These are phyloP conservation scores for Samia ricini DNA, from an alignment of 1,140 invertebrate genomes.

Conservation along the genomic window DNA sequence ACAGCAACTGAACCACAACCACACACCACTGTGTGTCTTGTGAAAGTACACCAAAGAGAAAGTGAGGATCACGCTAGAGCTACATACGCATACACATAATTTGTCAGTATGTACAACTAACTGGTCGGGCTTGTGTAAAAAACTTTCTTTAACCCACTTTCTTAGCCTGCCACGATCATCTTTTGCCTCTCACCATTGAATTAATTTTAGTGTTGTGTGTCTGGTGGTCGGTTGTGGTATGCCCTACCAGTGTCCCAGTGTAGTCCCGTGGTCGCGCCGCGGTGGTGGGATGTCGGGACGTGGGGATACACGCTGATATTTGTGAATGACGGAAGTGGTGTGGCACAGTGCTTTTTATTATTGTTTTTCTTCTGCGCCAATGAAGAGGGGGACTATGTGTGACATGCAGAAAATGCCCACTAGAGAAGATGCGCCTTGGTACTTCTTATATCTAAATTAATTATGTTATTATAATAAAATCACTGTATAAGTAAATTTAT, in stretches of 20 bases:
- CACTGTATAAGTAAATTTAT: neutral
- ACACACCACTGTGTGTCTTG: slow-evolving; percentile 60
- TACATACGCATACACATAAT: slow-evolving; percentile 45
- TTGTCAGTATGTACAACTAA: slow-evolving; percentile 55
- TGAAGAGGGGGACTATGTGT: slow-evolving; percentile 52
- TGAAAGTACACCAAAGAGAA: slow-evolving; percentile 76
- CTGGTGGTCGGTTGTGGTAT: slow-evolving; percentile 65
- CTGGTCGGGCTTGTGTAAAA: slow-evolving; percentile 59
- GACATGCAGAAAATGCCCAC: slow-evolving; percentile 73
- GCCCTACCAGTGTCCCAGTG: slow-evolving; percentile 66
- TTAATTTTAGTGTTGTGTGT: slow-evolving; percentile 63
- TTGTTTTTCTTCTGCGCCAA: slow-evolving; percentile 45
- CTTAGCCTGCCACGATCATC: slow-evolving; percentile 58
- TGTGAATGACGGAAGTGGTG: slow-evolving; percentile 58
- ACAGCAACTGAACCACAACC: slow-evolving; percentile 65
- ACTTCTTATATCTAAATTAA: slow-evolving; percentile 14
- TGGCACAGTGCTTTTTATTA: slow-evolving; percentile 61
- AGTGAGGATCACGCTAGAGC: slow-evolving; percentile 67
- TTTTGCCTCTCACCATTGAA: slow-evolving; percentile 65
- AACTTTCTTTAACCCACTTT: slow-evolving; percentile 77
- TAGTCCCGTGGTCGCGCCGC: slow-evolving; percentile 52
- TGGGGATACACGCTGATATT: slow-evolving; percentile 52
- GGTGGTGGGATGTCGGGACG: slow-evolving; percentile 60
- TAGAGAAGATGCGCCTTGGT: slow-evolving; percentile 70
- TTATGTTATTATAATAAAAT: neutral